Evolutionary conservation across 2,888 invertebrate species (phyloP), one percentile per base, ranked within the genome.

Genomic region (Erannis defoliaria): DNA sequence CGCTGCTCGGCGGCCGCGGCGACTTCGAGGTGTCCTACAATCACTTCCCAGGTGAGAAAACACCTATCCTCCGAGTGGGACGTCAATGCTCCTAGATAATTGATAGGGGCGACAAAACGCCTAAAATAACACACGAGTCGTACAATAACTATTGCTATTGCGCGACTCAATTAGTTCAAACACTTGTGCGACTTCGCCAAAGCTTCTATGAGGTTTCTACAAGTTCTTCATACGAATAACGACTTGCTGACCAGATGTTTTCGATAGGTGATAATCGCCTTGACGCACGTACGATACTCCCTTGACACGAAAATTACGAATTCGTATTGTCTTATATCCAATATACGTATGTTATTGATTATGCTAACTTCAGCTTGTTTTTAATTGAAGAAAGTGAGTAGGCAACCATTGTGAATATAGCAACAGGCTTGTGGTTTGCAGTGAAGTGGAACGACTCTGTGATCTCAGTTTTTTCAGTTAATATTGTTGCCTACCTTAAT

Each of bases 1-100:
- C 98, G 85, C 95, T 99, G 72, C 94, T 99, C 55, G 97, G 97
- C 90, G 96, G 97, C 93, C 95, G 95, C 85, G 95, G 95, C 85
- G 96, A 96, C 80, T 90, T 93, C 78, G 94, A 96, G 73, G 96
- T 96, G 74, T 95, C 96, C 66, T 96, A 95, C 81, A 98, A 98
- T 88, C 95, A 96, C 82, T 98, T 98, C 89, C 96, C 97, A 93
- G 98, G 98, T 97, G 73, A 78, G 74, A 65, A 43, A 55, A 63
- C 62, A 68, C 33, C n/a, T 46, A 58, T 42, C 57, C 46, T 48
- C 35, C 31, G 63, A 60, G 58, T 65, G 58, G 68, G 49, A 65
- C 66, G 60, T 71, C 67, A 64, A 69, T 59, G 69, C 71, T 66
- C 62, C 49, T 67, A 71, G 76, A 75, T 74, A 70, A 54, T 63